phyloP scores from a whole-genome alignment of 2,113 vertebrate genomes.

The Zapus hudsonius region DNA sequence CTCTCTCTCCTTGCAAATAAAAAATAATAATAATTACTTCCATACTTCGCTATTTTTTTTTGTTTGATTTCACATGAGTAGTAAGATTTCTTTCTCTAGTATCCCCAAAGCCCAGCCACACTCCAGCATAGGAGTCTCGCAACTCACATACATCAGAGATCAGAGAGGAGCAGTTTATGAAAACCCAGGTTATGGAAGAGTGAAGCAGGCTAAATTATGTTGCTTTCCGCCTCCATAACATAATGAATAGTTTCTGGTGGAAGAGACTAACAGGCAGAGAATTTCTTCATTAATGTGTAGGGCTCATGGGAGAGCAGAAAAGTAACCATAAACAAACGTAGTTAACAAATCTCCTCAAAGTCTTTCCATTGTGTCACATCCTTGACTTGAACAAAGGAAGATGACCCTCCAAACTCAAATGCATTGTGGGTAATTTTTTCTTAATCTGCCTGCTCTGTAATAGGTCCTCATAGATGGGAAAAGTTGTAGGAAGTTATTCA shows the following conservation, averaged over 20 bases:
- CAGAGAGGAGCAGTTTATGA: neutral
- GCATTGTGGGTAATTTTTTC: neutral
- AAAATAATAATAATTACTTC: too few relatives aligned
- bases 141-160: rapidly evolving
- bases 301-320: neutral
- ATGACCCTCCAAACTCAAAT: neutral
- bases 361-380: neutral
- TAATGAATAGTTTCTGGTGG: neutral
- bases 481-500: neutral
- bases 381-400: neutral
- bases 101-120: neutral
- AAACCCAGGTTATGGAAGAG: neutral
- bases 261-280: neutral
- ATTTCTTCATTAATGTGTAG: neutral
- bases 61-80: neutral
- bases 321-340: neutral
- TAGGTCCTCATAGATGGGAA: neutral
- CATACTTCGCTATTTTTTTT: too few relatives aligned
- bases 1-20: neutral
- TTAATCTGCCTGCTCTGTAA: neutral
- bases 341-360: neutral
- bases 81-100: neutral
- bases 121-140: neutral
- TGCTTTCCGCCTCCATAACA: neutral
- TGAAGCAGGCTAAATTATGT: neutral